Base-by-base conservation (phyloP, 2,888 invertebrate genomes). In the Tineola bisselliella region DNA sequence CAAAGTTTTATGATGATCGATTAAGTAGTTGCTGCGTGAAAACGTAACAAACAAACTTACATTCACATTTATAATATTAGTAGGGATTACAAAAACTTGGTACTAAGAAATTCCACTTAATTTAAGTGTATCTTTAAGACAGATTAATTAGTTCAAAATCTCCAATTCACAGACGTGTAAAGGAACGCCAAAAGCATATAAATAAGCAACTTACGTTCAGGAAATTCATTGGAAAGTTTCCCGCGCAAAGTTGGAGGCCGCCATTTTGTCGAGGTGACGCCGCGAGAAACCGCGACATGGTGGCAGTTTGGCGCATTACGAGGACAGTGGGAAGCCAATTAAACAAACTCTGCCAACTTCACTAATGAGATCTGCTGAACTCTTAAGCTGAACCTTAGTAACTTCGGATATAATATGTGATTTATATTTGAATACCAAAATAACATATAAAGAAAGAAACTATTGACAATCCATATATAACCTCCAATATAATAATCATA, bases 341-440 rank as follows among this genome's bases (percentile, higher is more conserved):
- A 72, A 73, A 72, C 72, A 71, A 71, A 72, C 68, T 68, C 68
- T 65, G 65, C 65, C 62, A 73, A 73, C 65, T 73, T 62, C 72
- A 69, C 54, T 73, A 73, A 73, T 72, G 73, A 73, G 72, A 73
- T 72, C 67, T 67, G 68, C 43, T 17, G 12, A 48, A 48, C 48
- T 48, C 48, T 48, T 48, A 17, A 48, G 48, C 17, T 48, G 12
- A 48, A 48, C 48, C 5, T 15, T 48, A 8, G 15, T 6, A 48
- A 48, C 48, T 48, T 15, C 48, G 17, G 5, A 10, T 3, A 3
- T 1, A 48, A 48, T 48, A 48, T 48, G 48, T 15, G 48, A 48
- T 48, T 15, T 17, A 48, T 25, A n/a, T n/a, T n/a, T n/a, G n/a
- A n/a, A n/a, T n/a, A n/a, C n/a, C n/a, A n/a, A n/a, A n/a, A n/a